Evolutionary conservation across 1,140 invertebrate species (phyloP), one percentile per base, ranked within the genome.

Genomic region (Lysiphlebus fabarum): DNA sequence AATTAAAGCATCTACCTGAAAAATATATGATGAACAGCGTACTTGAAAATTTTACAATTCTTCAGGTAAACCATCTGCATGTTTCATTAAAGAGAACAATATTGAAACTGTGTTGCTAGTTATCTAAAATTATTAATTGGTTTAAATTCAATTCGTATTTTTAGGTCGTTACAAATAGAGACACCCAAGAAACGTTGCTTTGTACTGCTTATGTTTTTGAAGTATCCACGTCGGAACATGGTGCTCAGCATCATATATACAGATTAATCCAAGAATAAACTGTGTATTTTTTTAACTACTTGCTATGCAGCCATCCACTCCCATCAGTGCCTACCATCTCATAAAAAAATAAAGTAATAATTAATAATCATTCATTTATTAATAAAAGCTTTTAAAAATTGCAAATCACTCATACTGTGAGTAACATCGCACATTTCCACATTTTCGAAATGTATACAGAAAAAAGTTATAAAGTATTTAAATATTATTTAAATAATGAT

Each of bases 11-110:
- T 80, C 82, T 99, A 72, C 96, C 96, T 65, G 95, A 98, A 83
- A 97, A 97, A 82, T 98, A 98, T 78, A 97, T 99, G 93, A 99
- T 99, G 96, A 99, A 99, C 82, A 97, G 93, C 82, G 97, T 99
- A 54, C 85, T 99, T 65, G 98, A 99, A 83, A 99, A 99, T 81
- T 99, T 99, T 82, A 99, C 97, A 69, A 98, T 99, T 81, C 82
- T 98, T 70, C 96, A 99, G 89, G 96, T 98, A 71, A 47, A 43
- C 44, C 50, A 12, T 4, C 5, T 7, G 2, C 0, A 40, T 40
- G 2, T 40, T 40, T 40, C 5, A 2, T 40, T 11, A 1, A 0
- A 8, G 1, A 40, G 5, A 40, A 40, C 7, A 40, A 3, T 11
- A 40, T 40, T 8, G 38, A 40, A 40, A 26, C 2, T 40, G 1